A percentile compares a stretch with the other conserved stretches of the same genome.
Conservation (phyloP, 2,888 invertebrate species). For the Melanostoma mellinum region DNA sequence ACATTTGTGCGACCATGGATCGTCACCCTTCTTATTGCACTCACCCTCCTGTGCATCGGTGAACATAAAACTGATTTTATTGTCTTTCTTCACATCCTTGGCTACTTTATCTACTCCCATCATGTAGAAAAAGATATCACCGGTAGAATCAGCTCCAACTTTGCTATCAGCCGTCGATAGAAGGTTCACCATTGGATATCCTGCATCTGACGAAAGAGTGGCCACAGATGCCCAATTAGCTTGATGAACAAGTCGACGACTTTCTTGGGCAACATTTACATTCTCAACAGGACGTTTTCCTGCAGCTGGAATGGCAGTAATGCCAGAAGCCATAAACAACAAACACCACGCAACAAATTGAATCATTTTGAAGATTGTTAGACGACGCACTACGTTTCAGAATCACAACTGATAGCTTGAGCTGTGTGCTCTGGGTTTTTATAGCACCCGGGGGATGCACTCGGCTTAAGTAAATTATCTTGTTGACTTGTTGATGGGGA, state of each 20-base stretch:
- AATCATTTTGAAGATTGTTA: conserved; percentile 38
- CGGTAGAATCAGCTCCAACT: conserved; percentile 24
- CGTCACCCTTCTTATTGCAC: conserved; percentile 32
- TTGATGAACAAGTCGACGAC: conserved; percentile 55
- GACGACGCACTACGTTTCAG: conserved; percentile 6
- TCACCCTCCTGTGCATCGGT: conserved; percentile 59
- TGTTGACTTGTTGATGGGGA: conserved; percentile 11
- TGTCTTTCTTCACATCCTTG: conserved; percentile 37
- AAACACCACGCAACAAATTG: conserved; percentile 38
- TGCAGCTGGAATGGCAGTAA: conserved; percentile 20
- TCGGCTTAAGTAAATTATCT: conserved; percentile 17
- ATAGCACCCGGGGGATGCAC: conserved; percentile 45
- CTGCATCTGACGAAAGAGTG: conserved; percentile 33
- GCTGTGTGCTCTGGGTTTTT: conserved; percentile 14
- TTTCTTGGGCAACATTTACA: conserved; percentile 39
- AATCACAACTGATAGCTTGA: conserved; percentile 31
- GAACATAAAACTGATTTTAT: conserved; percentile 56
- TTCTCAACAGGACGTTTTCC: conserved; percentile 6
- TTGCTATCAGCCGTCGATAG: conserved; percentile 55
- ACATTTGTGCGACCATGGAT: conserved; percentile 58
- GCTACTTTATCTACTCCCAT: conserved; percentile 33
- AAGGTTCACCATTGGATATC: conserved; percentile 51
- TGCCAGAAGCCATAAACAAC: conserved; percentile 21
- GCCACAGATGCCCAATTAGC: conserved; percentile 61
- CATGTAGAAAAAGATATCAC: conserved; percentile 54